Evolutionary conservation across 1,140 invertebrate species (phyloP).

Genomic region (Caenorhabditis tropicalis): DNA sequence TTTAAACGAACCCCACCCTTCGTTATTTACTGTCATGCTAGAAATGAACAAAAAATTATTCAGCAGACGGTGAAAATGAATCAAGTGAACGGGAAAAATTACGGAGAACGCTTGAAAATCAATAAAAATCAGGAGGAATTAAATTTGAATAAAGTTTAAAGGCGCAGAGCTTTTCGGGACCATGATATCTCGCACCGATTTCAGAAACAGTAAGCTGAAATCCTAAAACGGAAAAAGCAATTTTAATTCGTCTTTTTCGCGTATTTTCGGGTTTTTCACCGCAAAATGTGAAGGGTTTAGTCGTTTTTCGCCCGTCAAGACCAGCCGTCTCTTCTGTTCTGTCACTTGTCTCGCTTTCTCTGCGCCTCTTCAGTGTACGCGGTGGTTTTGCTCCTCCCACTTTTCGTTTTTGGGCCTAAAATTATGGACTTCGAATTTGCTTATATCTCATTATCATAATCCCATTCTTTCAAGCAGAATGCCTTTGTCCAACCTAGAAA

Average conservation of each 20-base stretch:
- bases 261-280: not conserved
- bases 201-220: not conserved
- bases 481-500: not conserved
- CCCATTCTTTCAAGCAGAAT: not conserved
- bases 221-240: not conserved
- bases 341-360: conserved; percentile 19
- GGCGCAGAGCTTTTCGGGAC: not conserved
- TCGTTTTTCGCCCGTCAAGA: not conserved
- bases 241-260: not conserved
- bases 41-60: not conserved
- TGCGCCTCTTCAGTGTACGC: conserved; percentile 1
- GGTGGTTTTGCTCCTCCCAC: not conserved
- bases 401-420: not conserved
- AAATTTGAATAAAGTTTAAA: not conserved
- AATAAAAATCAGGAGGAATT: not conserved
- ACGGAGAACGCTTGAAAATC: not conserved
- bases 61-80: too few species aligned
- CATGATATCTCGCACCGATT: not conserved
- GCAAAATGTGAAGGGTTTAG: not conserved
- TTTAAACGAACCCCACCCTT: conserved; percentile 23
- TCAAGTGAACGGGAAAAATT: not conserved
- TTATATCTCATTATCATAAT: not conserved
- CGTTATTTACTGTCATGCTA: conserved; percentile 6
- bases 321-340: not conserved
- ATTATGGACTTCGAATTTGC: not conserved